phyloP scores from a whole-genome alignment of 2,797 vertebrate genomes.

The Poecilia velifera region DNA sequence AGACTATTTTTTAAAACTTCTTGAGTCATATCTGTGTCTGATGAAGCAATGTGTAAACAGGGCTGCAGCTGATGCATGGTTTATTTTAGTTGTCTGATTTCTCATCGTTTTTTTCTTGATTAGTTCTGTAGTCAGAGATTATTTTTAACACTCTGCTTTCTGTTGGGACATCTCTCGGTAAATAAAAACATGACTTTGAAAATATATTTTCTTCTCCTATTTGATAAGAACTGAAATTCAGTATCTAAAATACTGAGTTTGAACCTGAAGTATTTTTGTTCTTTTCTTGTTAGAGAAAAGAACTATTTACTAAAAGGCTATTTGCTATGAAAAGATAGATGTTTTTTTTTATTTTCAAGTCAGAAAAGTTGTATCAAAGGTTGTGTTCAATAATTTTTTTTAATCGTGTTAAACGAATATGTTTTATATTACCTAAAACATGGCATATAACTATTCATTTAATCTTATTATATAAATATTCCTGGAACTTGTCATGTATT shows the following conservation, averaged over 20 bases:
- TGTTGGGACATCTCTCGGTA: neutral
- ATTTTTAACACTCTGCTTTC: neutral
- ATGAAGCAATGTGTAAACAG: neutral
- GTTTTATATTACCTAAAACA: neutral
- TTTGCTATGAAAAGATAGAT: too few species aligned
- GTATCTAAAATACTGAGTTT: neutral
- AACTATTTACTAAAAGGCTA: neutral
- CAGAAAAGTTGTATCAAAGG: too few species aligned
- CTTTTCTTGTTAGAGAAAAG: neutral
- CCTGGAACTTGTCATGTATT: neutral
- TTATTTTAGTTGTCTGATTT: neutral
- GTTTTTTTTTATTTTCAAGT: too few species aligned
- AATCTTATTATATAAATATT: neutral
- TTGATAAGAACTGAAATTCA: neutral
- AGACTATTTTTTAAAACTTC: too few species aligned
- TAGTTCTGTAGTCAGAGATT: neutral
- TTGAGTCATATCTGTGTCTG: neutral
- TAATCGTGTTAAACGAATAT: neutral
- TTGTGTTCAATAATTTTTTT: neutral
- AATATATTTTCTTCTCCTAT: neutral
- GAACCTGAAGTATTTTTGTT: neutral
- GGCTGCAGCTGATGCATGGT: neutral
- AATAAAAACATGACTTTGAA: neutral
- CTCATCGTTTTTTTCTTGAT: neutral
- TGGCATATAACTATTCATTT: neutral